Base-by-base conservation (phyloP, 2,113 vertebrate species). In the Oreocharis arfaki region DNA sequence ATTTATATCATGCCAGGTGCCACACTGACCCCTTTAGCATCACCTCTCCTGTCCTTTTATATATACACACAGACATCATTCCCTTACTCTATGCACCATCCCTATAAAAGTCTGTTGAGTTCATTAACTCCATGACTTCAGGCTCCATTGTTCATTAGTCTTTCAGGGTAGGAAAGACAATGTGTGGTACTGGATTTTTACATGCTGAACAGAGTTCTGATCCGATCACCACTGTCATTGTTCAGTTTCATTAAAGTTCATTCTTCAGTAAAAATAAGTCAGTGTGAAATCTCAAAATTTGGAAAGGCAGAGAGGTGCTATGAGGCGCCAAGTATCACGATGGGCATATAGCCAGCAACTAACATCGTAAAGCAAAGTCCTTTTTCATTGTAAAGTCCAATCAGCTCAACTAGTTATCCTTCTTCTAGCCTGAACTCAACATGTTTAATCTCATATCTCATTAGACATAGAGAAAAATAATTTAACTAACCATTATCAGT, bases 381-480 rank as follows among this genome's bases (percentile, higher is more conserved):
- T 12, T 68, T 81, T 85, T 52, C 70, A 76, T 19, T 69, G 19
- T 47, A 27, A 90, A 90, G 18, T 81, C 23, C 39, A 81, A 49
- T 55, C 52, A 52, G 14, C 81, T 73, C 46, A 74, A 57, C 68
- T 60, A 71, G 46, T 82, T 95, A 94, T 83, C 23, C 39, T 90
- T 86, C 80, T 94, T 60, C 77, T 83, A 92, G 35, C 77, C 46
- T 93, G 80, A 96, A 80, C 35, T 89, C 85, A 63, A 93, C 30
- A 84, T 57, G 82, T 95, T 96, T 96, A 87, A 96, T 73, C 79
- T 97, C 89, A 94, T 49, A 97, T 81, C 55, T 97, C 95, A 96
- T 97, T 98, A 97, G 69, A 69, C 32, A 59, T 50, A 61, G 61
- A 95, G 80, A 95, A 97, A 81, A 97, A 95, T 94, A 95, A 95